Percentiles rank a stretch among this genome's conserved stretches.
Conservation (phyloP, 35 echinoderm and acorn worm genomes). For the Chiridota heheva region DNA sequence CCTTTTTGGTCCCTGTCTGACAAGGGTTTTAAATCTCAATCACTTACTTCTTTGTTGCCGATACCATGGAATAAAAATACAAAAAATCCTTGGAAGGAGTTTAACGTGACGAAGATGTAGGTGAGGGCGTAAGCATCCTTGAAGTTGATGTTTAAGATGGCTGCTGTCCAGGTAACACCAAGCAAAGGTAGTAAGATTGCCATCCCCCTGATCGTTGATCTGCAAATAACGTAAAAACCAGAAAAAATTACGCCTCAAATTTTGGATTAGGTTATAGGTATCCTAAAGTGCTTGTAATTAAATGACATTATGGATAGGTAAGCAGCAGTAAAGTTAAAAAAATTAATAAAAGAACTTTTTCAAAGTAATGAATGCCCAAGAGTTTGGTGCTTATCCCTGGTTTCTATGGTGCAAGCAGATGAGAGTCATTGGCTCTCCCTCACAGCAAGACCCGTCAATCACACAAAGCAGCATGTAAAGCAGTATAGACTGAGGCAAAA, state of each 20-base stretch:
- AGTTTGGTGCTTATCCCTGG: conserved; percentile 1
- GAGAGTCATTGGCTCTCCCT: no score
- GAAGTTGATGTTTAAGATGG: conserved; percentile 46
- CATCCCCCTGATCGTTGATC: conserved; percentile 65
- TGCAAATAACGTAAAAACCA: conserved; percentile 32
- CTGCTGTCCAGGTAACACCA: conserved; percentile 62
- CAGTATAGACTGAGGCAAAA: no score
- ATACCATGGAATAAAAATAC: conserved; percentile 54
- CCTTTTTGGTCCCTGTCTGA: no score
- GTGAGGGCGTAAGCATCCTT: conserved; percentile 34
- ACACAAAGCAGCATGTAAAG: no score
- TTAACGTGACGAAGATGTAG: conserved; percentile 58
- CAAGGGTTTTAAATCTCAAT: background rate
- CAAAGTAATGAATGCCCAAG: background rate
- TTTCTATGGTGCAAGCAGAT: no score
- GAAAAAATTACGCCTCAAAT: background rate
- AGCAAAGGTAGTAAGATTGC: conserved; percentile 69
- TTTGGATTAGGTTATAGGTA: background rate
- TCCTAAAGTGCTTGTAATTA: background rate
- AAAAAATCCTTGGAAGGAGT: conserved; percentile 59
- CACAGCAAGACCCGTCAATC: no score
- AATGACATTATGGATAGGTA: background rate
- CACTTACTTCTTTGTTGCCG: conserved; percentile 57
- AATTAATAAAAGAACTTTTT: background rate
- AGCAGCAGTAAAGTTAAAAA: background rate